Evolutionary conservation across 2,113 vertebrate genomes (phyloP).

Genomic region (Ptyas mucosa): DNA sequence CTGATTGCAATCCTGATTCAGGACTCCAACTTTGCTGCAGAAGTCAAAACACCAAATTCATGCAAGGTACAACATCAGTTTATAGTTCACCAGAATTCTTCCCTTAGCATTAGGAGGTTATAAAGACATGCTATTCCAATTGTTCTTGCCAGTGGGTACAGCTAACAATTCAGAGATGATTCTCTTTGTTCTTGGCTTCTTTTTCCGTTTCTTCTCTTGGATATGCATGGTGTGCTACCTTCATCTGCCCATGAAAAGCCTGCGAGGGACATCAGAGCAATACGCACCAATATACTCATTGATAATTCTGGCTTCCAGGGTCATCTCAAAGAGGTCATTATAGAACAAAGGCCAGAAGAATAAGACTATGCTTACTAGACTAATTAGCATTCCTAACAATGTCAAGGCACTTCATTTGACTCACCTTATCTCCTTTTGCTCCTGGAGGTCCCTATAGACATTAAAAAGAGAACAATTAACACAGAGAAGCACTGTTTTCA

Average conservation of each 20-base stretch:
- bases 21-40: background rate
- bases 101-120: background rate
- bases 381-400: background rate
- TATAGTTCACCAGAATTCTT: background rate
- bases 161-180: background rate
- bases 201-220: background rate
- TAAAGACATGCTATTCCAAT: background rate
- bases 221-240: background rate
- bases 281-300: background rate
- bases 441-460: slow-evolving; percentile 81
- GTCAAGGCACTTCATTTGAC: background rate
- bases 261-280: background rate
- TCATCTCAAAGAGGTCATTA: background rate
- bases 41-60: background rate
- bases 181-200: background rate
- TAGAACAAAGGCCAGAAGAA: background rate
- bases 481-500: accelerated
- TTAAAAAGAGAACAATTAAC: slow-evolving; percentile 44
- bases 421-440: slow-evolving; percentile 93
- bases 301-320: background rate
- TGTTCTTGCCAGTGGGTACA: background rate
- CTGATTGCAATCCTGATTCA: background rate
- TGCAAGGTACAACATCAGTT: background rate
- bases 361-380: background rate
- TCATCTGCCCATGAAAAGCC: background rate